Conservation (phyloP, 2,797 vertebrate genomes). For the Halcyon badia region DNA sequence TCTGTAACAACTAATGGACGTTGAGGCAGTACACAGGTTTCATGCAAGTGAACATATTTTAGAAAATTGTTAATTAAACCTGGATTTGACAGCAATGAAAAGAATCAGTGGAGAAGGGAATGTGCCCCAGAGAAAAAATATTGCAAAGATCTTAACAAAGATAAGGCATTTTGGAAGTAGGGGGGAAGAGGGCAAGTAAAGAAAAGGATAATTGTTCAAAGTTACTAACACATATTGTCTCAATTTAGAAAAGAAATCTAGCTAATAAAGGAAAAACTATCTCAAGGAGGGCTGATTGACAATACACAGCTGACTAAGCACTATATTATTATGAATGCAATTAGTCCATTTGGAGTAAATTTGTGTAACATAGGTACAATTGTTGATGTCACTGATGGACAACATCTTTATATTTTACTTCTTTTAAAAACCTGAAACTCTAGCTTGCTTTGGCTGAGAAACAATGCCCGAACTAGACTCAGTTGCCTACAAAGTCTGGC, state of each 20-base stretch:
- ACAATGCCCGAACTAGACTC: conserved; percentile 9
- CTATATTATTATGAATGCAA: not conserved
- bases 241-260: not conserved
- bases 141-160: not conserved
- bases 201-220: not conserved
- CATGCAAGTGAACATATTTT: not conserved
- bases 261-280: not conserved
- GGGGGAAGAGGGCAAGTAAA: rapidly evolving
- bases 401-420: not conserved
- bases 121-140: not conserved
- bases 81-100: not conserved
- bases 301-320: not conserved
- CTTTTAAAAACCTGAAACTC: not conserved
- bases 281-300: not conserved
- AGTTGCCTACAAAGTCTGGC: conserved; percentile 16
- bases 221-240: not conserved
- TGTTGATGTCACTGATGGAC: not conserved
- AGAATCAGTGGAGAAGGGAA: not conserved
- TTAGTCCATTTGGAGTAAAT: not conserved
- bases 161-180: not conserved
- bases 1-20: not conserved
- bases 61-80: not conserved
- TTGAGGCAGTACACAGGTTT: not conserved
- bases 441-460: conserved; percentile 29
- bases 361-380: not conserved